phyloP scores from a whole-genome alignment of 2,888 invertebrate genomes.

The Parochlus steinenii region DNA sequence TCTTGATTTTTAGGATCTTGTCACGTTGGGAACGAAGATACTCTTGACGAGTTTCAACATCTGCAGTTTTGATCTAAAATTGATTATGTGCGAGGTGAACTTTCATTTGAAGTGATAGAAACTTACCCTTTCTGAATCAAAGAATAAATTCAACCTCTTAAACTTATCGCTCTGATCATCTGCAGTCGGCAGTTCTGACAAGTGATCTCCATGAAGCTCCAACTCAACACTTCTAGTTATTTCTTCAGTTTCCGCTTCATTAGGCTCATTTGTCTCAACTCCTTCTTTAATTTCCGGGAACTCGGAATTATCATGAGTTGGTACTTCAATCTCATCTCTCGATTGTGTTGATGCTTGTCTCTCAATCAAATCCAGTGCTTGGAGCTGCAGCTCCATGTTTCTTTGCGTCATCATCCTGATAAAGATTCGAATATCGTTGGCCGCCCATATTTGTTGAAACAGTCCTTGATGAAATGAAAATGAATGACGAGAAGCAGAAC shows the following conservation, averaged over 20 bases:
- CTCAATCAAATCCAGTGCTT: conserved; percentile 73
- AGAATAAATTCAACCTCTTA: conserved; percentile 29
- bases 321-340: conserved; percentile 28
- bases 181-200: too few relatives aligned
- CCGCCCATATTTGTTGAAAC: conserved; percentile 71
- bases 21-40: conserved; percentile 82
- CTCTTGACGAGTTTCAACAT: conserved; percentile 61
- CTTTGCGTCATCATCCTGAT: conserved; percentile 85
- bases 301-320: conserved; percentile 22
- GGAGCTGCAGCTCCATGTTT: conserved; percentile 78
- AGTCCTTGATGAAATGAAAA: conserved; percentile 43
- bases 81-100: background rate
- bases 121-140: conserved; percentile 19
- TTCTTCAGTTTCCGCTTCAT: conserved; percentile 15
- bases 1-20: conserved; percentile 76
- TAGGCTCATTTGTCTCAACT: conserved; percentile 15
- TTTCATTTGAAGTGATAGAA: conserved; percentile 11
- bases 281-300: conserved; percentile 20
- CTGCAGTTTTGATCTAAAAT: conserved; percentile 35
- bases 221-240: conserved; percentile 12
- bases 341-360: conserved; percentile 48
- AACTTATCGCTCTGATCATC: conserved; percentile 20
- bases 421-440: conserved; percentile 80
- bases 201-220: too few relatives aligned
- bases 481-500: too few relatives aligned